Evolutionary conservation across 2,888 invertebrate genomes (phyloP).

Genomic region (Caenorhabditis sp.): DNA sequence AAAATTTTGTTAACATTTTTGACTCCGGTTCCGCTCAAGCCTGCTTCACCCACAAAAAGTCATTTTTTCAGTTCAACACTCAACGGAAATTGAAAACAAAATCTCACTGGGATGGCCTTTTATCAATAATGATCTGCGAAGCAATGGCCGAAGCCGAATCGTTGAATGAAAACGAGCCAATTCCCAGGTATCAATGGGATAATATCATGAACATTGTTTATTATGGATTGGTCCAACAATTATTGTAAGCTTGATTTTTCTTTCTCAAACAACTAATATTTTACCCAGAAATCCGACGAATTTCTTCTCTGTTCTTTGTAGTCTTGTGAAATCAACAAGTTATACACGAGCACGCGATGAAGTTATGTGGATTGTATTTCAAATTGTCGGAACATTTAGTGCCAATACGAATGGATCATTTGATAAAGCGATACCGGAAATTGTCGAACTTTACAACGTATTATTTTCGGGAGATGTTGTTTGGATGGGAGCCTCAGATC

Average conservation of each 20-base stretch:
- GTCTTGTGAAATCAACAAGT: slow-evolving; percentile 29
- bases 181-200: slow-evolving; percentile 53
- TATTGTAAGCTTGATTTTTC: slow-evolving; percentile 18
- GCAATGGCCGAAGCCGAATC: slow-evolving; percentile 46
- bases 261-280: background rate
- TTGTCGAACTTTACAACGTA: slow-evolving; percentile 36
- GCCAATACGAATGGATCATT: slow-evolving; percentile 73
- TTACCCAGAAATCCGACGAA: slow-evolving; percentile 30
- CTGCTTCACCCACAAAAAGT: no score
- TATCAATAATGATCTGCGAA: slow-evolving; percentile 42
- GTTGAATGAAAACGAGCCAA: slow-evolving; percentile 34
- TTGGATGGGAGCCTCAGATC: slow-evolving; percentile 39
- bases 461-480: slow-evolving; percentile 40
- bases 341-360: slow-evolving; percentile 88
- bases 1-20: no score
- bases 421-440: slow-evolving; percentile 32
- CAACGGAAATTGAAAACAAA: slow-evolving; percentile 12
- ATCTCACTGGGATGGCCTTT: slow-evolving; percentile 28
- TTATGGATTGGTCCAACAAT: slow-evolving; percentile 24
- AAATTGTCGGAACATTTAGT: slow-evolving; percentile 95
- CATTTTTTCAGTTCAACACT: slow-evolving; percentile 10
- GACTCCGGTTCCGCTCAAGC: no score
- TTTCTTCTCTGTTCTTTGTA: slow-evolving; percentile 25
- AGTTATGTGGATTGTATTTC: slow-evolving; percentile 97
- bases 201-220: slow-evolving; percentile 40